Percentiles rank a stretch among this genome's conserved stretches.
Evolutionary conservation across 2,888 invertebrate genomes (phyloP).

Genomic region (Chalcosyrphus nemorum): DNA sequence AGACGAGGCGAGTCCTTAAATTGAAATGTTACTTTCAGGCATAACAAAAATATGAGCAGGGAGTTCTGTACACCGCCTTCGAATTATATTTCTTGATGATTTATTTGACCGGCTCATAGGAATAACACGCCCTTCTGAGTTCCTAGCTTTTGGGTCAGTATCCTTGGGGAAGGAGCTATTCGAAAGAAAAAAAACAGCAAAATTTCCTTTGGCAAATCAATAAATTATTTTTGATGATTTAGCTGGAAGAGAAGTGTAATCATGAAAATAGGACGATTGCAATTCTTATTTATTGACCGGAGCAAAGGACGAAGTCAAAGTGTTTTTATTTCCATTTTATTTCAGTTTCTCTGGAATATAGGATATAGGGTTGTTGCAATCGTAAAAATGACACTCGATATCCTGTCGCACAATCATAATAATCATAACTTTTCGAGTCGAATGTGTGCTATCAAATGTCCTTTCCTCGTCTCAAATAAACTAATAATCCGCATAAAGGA

Average conservation of each 20-base stretch:
- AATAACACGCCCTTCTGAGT: conserved; percentile 67
- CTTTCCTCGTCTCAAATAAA: conserved; percentile 35
- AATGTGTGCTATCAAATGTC: conserved; percentile 26
- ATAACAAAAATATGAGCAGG: conserved; percentile 38
- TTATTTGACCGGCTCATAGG: conserved; percentile 61
- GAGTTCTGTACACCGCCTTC: conserved; percentile 45
- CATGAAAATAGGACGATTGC: conserved; percentile 46
- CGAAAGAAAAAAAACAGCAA: too few species aligned
- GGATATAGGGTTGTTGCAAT: background rate
- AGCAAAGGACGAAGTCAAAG: conserved; percentile 15
- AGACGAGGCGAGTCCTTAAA: conserved; percentile 33
- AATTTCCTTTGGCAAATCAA: conserved; percentile 46
- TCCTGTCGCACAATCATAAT: conserved; percentile 62
- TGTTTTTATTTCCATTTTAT: conserved; percentile 59
- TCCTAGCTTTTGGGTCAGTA: conserved; percentile 23
- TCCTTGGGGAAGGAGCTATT: background rate
- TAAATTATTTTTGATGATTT: conserved; percentile 69
- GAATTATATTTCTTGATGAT: conserved; percentile 63
- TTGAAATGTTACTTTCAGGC: conserved; percentile 65
- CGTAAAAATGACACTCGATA: conserved; percentile 54
- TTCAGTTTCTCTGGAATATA: conserved; percentile 9
- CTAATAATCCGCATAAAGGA: conserved; percentile 20
- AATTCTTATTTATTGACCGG: conserved; percentile 41
- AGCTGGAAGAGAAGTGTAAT: conserved; percentile 44
- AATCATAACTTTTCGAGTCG: conserved; percentile 62